phyloP scores from a whole-genome alignment of 2,797 vertebrate species.

The Dermochelys coriacea region DNA sequence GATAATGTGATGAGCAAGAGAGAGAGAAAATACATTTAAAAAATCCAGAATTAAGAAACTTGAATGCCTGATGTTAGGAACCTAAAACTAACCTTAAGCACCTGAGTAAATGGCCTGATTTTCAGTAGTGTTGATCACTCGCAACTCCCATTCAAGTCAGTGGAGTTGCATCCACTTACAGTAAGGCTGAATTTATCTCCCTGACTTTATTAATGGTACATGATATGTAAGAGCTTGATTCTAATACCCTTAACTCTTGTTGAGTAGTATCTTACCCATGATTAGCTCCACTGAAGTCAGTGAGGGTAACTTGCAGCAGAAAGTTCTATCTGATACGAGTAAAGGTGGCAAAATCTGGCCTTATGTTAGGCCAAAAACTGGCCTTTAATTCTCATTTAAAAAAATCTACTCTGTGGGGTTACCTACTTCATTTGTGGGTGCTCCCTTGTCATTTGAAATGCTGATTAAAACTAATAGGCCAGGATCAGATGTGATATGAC shows the following conservation, averaged over 20 bases:
- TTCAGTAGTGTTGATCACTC: fast-evolving
- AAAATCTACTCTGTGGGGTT: background rate
- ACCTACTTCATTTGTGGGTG: background rate
- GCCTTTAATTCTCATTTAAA: background rate
- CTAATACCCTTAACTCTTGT: background rate
- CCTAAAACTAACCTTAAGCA: background rate
- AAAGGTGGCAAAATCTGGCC: background rate
- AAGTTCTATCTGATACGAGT: background rate
- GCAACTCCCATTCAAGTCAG: background rate
- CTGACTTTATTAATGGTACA: background rate
- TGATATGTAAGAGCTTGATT: background rate
- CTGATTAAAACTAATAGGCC: background rate
- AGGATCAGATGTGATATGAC: background rate
- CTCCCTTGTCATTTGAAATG: background rate
- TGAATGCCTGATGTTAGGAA: background rate
- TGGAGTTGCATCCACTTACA: background rate
- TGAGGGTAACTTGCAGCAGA: background rate
- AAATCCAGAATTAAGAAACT: background rate
- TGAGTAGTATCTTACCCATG: background rate
- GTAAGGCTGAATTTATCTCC: background rate
- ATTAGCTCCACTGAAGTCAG: background rate
- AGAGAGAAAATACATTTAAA: fast-evolving
- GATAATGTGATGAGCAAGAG: background rate
- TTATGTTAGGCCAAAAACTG: background rate
- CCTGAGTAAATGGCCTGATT: background rate